Conservation (phyloP, 1,140 invertebrate species). For the Camponotus vicinus region DNA sequence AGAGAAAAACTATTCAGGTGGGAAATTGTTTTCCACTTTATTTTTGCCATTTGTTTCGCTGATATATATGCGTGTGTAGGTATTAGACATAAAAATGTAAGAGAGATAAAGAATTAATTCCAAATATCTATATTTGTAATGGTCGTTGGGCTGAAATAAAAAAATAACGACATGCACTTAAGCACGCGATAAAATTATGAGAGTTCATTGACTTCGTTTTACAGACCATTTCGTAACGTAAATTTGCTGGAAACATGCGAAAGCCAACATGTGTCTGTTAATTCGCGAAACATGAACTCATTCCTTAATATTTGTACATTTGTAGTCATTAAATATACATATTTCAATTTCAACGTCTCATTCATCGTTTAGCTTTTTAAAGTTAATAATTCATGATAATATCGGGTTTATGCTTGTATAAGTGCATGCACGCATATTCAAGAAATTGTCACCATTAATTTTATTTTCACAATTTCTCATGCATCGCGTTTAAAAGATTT, state of each 20-base stretch:
- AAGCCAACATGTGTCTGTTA: background rate
- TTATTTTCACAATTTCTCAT: conserved; percentile 11
- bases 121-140: background rate
- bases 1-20: background rate
- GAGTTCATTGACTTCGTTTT: background rate
- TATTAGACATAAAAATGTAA: background rate
- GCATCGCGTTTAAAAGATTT: background rate
- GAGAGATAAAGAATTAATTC: background rate
- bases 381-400: background rate
- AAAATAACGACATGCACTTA: background rate
- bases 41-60: background rate
- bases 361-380: background rate
- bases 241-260: conserved; percentile 17
- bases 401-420: background rate
- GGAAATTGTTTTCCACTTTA: background rate
- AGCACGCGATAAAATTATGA: conserved; percentile 20
- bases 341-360: background rate
- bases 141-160: background rate
- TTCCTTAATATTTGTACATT: conserved; percentile 1
- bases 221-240: conserved; percentile 1
- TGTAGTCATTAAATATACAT: background rate
- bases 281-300: background rate
- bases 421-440: background rate
- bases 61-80: background rate
- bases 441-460: background rate